These are phyloP conservation scores for Odontesthes bonariensis DNA, from an alignment of 2,113 vertebrate genomes.

Conservation along the genomic window DNA sequence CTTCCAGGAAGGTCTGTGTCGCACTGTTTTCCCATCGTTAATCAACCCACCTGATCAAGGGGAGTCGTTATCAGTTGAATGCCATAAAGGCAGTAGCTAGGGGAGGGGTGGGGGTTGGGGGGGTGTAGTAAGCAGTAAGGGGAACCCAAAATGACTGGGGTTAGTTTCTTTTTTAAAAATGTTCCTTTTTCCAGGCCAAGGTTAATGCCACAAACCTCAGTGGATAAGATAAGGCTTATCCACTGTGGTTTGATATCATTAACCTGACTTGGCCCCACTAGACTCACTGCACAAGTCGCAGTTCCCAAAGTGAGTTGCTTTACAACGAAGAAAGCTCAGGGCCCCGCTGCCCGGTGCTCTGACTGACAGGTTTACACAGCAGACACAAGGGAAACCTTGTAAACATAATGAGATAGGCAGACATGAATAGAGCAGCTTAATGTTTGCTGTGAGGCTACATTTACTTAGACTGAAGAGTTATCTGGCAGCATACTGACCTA, in stretches of 20 bases:
- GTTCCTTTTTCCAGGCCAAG: constrained; percentile 52
- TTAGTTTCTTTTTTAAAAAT: constrained; percentile 48
- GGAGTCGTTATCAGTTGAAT: constrained; percentile 52
- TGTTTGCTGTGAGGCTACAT: constrained; percentile 20
- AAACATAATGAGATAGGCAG: constrained; percentile 47
- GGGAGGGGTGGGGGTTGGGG: not conserved
- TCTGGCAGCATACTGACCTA: not conserved
- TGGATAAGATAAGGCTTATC: constrained; percentile 73
- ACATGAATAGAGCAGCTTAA: not conserved
- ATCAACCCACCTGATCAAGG: constrained; percentile 75
- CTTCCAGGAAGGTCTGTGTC: constrained; percentile 37
- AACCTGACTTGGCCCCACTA: constrained; percentile 19
- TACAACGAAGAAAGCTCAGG: constrained; percentile 6
- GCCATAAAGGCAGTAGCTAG: constrained; percentile 38
- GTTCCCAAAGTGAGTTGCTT: constrained; percentile 16
- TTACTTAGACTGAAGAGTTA: not conserved
- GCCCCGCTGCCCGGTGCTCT: constrained; percentile 11
- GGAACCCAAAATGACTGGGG: no score
- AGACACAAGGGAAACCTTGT: constrained; percentile 33
- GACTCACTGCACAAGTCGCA: not conserved
- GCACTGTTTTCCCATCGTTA: constrained; percentile 68
- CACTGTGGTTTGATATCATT: constrained; percentile 67
- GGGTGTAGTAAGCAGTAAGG: not conserved
- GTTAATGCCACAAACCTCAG: constrained; percentile 53
- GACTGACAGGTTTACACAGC: constrained; percentile 62